A percentile compares a stretch with the other conserved stretches of the same genome.
phyloP scores from a whole-genome alignment of 2,797 vertebrate genomes.

The Pseudotriccus pelzelni region DNA sequence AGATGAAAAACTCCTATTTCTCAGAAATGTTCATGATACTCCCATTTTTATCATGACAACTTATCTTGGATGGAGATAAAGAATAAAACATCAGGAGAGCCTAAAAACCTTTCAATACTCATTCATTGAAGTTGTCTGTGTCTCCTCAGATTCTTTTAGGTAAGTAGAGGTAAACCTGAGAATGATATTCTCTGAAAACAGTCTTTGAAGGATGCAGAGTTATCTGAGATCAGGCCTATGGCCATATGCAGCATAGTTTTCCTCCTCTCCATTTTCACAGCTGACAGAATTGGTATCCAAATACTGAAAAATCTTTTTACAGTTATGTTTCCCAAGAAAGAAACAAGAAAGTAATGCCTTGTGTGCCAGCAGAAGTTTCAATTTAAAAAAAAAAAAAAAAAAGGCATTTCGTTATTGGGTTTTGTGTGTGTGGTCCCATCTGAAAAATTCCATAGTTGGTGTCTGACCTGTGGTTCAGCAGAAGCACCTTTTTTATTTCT shows the following conservation, averaged over 20 bases:
- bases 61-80: background rate
- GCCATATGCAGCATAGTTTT: background rate
- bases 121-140: background rate
- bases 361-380: background rate
- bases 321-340: background rate
- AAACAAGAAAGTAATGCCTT: background rate
- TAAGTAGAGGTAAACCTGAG: background rate
- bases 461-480: background rate
- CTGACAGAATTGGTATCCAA: background rate
- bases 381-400: background rate
- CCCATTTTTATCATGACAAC: background rate
- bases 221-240: background rate
- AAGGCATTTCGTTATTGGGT: background rate
- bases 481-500: background rate
- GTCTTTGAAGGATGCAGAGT: background rate
- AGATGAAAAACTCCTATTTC: background rate
- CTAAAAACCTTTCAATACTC: background rate
- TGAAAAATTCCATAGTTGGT: background rate
- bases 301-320: background rate
- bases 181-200: background rate
- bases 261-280: background rate
- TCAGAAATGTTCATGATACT: background rate
- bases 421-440: background rate
- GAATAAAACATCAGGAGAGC: background rate
- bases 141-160: background rate